phyloP scores from a whole-genome alignment of 2,888 invertebrate species.

The Crepidodera aurea region DNA sequence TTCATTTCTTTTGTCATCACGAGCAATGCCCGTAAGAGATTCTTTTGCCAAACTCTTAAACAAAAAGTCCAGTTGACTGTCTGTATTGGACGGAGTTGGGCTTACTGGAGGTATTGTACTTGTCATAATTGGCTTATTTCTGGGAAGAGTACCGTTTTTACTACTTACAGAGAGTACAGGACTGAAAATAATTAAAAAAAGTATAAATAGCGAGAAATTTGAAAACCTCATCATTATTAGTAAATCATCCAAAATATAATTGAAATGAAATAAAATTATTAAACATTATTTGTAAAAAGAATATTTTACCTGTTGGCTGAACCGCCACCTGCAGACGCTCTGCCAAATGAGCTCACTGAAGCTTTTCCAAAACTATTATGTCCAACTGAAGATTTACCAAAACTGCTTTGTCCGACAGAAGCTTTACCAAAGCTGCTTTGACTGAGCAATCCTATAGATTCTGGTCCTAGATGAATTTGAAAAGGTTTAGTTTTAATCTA shows the following conservation, averaged over 20 bases:
- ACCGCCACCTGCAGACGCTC: slow-evolving; percentile 58
- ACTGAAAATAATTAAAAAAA: slow-evolving; percentile 52
- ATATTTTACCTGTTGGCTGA: slow-evolving; percentile 60
- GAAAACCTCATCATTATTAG: too few relatives aligned
- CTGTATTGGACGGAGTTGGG: slow-evolving; percentile 57
- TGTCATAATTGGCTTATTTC: slow-evolving; percentile 50
- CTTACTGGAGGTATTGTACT: slow-evolving; percentile 41
- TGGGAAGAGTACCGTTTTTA: slow-evolving; percentile 59
- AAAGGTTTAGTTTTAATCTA: too few relatives aligned
- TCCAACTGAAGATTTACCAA: slow-evolving; percentile 61
- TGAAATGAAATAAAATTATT: too few relatives aligned
- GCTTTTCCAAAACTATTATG: slow-evolving; percentile 61
- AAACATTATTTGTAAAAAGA: too few relatives aligned
- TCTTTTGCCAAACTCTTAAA: slow-evolving; percentile 80
- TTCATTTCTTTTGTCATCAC: slow-evolving; percentile 65
- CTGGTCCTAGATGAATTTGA: slow-evolving; percentile 49
- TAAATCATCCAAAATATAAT: too few relatives aligned
- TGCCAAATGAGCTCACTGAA: slow-evolving; percentile 59
- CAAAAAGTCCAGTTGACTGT: slow-evolving; percentile 74
- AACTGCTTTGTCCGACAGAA: slow-evolving; percentile 57
- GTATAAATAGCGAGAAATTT: neutral
- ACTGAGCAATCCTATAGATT: slow-evolving; percentile 52
- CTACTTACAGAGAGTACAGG: slow-evolving; percentile 61
- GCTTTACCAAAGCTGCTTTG: slow-evolving; percentile 60
- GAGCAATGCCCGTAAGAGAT: slow-evolving; percentile 65